phyloP scores from a whole-genome alignment of 2,888 invertebrate species.

The Neoscelio sp. region DNA sequence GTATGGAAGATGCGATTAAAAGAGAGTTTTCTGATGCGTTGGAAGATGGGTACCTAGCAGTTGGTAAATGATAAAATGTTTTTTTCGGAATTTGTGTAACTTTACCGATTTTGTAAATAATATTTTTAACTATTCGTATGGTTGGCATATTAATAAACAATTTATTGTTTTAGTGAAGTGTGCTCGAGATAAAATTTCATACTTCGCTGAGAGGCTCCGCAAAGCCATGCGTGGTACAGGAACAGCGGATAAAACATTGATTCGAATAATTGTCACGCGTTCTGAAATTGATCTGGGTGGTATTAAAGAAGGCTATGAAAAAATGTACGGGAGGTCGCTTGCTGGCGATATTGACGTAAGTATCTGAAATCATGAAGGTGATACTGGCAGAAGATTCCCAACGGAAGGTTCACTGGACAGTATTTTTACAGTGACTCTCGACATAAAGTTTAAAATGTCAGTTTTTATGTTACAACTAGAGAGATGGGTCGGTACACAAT shows the following conservation, averaged over 20 bases:
- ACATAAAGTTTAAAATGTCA: too few species aligned
- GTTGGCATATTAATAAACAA: too few species aligned
- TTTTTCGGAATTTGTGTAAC: background rate
- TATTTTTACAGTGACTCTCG: too few species aligned
- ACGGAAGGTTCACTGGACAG: too few species aligned
- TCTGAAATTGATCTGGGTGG: conserved; percentile 94
- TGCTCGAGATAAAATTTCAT: conserved; percentile 91
- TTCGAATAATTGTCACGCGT: conserved; percentile 93
- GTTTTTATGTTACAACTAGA: too few species aligned
- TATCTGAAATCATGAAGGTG: too few species aligned
- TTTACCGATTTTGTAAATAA: too few species aligned
- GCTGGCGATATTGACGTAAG: conserved; percentile 92
- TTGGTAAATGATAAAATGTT: conserved; percentile 83
- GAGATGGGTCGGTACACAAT: too few species aligned
- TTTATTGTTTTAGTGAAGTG: conserved; percentile 86
- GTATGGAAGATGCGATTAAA: conserved; percentile 91
- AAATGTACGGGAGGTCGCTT: conserved; percentile 90
- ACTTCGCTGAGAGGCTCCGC: conserved; percentile 94
- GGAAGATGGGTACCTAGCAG: conserved; percentile 91
- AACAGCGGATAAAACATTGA: conserved; percentile 93
- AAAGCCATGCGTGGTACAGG: conserved; percentile 95
- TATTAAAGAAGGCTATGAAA: conserved; percentile 91
- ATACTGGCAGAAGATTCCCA: too few species aligned
- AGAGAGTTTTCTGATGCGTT: conserved; percentile 92
- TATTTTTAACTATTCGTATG: too few species aligned